Evolutionary conservation across 2,888 invertebrate genomes (phyloP), one percentile per base, ranked within the genome.

Genomic region (Ditula angustiorana): DNA sequence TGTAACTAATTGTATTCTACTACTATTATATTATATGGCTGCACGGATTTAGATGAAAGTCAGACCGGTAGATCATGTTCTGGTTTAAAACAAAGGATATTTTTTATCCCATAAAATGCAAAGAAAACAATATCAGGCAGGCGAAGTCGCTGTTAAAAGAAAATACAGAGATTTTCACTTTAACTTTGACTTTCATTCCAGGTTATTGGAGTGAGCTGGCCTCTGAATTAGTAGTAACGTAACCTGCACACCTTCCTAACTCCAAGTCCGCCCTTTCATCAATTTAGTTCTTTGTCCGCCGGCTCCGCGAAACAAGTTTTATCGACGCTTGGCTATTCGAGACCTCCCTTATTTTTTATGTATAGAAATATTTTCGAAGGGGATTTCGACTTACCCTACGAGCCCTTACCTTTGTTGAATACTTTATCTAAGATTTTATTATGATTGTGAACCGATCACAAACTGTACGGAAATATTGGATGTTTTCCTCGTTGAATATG

Each of bases 401-500:
- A 53, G 53, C 35, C 53, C 23, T 37, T 63, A 63, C 62, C 62
- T 63, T 63, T 63, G 62, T 63, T 57, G 62, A 57, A 63, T 63
- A 63, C 24, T 63, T 63, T 63, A 63, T 63, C 57, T 63, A 57
- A 63, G 57, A 63, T 63, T 63, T 63, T 63, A 63, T 63, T 63
- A 63, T 63, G 62, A 63, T 63, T 63, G 62, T 49, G 57, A 57
- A 50, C 41, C 62, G 56, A 63, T 63, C 62, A 57, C 50, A 63
- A 57, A 57, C 41, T 57, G 30, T 41, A 50, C 2, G 30, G 49
- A 28, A 37, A 33, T 57, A 50, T 63, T 62, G 49, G 62, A 57
- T 63, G 62, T 57, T 30, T 23, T 47, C 37, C 41, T 33, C 7
- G 30, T 50, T 13, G 57, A 63, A 50, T 57, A 26, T 23, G 49